phyloP scores from a whole-genome alignment of 1,140 invertebrate genomes.

The Rhysida immarginata region DNA sequence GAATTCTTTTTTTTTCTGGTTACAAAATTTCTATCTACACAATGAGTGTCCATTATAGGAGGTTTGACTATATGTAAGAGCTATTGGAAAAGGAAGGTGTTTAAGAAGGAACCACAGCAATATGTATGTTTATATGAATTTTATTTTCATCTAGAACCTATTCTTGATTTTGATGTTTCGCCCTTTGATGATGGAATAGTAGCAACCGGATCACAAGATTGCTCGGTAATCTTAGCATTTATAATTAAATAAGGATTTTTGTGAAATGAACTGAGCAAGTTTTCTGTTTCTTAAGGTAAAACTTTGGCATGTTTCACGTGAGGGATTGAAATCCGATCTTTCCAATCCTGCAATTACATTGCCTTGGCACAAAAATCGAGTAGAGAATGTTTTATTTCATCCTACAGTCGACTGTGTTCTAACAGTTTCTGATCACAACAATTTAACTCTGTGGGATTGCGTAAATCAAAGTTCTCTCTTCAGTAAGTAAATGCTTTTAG shows the following conservation, averaged over 20 bases:
- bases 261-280: too few relatives aligned
- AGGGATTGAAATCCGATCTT: slow-evolving; percentile 55
- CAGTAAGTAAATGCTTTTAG: too few relatives aligned
- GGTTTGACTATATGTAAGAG: too few relatives aligned
- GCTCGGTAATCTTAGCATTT: slow-evolving; percentile 55
- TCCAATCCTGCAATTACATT: slow-evolving; percentile 61
- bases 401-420: slow-evolving; percentile 69
- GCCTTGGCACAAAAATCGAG: slow-evolving; percentile 58
- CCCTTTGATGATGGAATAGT: slow-evolving; percentile 84
- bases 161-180: slow-evolving; percentile 88
- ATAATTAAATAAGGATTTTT: too few relatives aligned
- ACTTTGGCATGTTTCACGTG: slow-evolving; percentile 68
- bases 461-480: too few relatives aligned
- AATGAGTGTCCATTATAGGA: too few relatives aligned
- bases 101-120: too few relatives aligned
- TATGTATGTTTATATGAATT: too few relatives aligned
- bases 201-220: slow-evolving; percentile 79
- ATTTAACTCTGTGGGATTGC: slow-evolving; percentile 75
- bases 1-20: too few relatives aligned
- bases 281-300: slow-evolving; percentile 44
- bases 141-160: slow-evolving; percentile 60
- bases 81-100: too few relatives aligned
- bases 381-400: slow-evolving; percentile 74
- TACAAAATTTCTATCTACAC: too few relatives aligned
- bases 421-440: slow-evolving; percentile 61